Conservation (phyloP, 2,113 vertebrate species). For the Tenebrosternarchus preto region DNA sequence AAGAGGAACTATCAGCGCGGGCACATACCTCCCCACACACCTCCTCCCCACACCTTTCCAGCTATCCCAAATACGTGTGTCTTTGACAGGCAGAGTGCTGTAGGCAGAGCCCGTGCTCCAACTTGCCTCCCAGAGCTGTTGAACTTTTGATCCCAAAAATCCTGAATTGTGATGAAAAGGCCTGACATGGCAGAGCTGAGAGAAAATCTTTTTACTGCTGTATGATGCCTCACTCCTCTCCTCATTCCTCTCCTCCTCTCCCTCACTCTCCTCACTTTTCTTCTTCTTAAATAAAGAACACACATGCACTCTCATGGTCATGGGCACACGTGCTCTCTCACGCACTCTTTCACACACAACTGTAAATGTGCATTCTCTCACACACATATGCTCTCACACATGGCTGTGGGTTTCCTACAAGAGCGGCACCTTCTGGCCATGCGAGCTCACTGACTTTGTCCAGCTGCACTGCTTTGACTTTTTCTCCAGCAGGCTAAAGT, state of each 20-base stretch:
- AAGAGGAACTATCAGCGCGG: background rate
- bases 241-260: background rate
- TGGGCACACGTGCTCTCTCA: conserved; percentile 50
- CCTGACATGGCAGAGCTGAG: conserved; percentile 28
- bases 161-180: conserved; percentile 46
- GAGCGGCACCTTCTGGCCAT: no score
- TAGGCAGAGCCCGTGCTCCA: conserved; percentile 40
- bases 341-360: no score
- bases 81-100: conserved; percentile 30
- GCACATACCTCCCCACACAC: background rate
- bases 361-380: no score
- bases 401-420: no score
- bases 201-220: conserved; percentile 8
- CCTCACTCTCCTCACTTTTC: no score
- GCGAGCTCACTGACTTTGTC: background rate
- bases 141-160: conserved; percentile 60
- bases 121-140: conserved; percentile 44
- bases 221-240: background rate
- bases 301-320: conserved; percentile 54
- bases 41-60: no score
- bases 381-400: no score
- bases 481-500: background rate
- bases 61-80: background rate
- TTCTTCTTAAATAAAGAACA: conserved; percentile 42
- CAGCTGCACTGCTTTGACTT: background rate